Base-by-base conservation (phyloP, 2,113 vertebrate genomes). In the Uria aalge region DNA sequence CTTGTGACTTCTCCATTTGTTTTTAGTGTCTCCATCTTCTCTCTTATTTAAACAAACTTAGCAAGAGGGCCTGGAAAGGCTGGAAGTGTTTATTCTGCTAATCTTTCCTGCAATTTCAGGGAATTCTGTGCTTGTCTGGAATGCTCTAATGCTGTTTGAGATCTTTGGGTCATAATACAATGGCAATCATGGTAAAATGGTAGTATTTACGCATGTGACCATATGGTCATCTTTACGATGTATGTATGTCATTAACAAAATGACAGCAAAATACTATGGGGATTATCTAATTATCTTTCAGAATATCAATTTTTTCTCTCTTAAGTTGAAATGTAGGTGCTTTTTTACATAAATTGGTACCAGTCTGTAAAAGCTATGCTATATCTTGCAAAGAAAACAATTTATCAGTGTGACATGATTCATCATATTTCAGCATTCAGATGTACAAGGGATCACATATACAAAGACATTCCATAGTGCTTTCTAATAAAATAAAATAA, bases 31-130 rank as follows among this genome's bases (percentile, higher is more conserved):
- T 91, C 53, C 55, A 3, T 82, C 81, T 91, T 76, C 77, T 76
- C 34, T 75, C 45, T 85, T 73, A 38, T 63, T 97, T 93, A 95
- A 96, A 90, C 81, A 94, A 76, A 90, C 5, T 36, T 64, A 85
- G 22, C 52, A 72, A 78, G 71, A 91, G 22, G 88, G 57, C 22
- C 62, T 76, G 62, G 40, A 91, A 69, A 60, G 50, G 27, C 52
- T 94, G 60, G 41, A 92, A 90, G 20, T 85, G 87, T 94, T 96
- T 92, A 85, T 93, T 89, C 74, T 90, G 78, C 41, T 79, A 40
- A 95, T 90, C 74, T 90, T 76, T 48, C 62, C 74, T 69, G 41
- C 68, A 78, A 66, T 89, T 85, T 79, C 77, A 74, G 45, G 47
- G 66, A 92, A 85, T 80, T 88, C 55, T 89, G 48, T 68, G 32